These are phyloP conservation scores for Anseranas semipalmata DNA, from an alignment of 2,113 vertebrate genomes.

Conservation along the genomic window DNA sequence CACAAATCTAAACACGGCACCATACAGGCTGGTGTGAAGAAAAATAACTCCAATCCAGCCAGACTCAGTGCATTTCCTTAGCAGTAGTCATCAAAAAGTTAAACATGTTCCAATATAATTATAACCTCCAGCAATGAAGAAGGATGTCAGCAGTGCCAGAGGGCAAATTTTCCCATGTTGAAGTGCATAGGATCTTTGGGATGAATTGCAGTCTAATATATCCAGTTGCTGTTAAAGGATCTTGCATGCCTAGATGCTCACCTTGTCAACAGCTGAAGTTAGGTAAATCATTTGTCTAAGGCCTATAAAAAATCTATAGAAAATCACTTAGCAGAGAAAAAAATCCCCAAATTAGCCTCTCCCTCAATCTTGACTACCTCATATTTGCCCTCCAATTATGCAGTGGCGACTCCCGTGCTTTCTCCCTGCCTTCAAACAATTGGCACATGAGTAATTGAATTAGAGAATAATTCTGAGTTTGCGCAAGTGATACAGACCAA, in stretches of 20 bases:
- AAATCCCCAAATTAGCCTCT: background rate
- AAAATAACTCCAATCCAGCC: background rate
- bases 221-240: background rate
- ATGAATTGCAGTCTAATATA: background rate
- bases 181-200: background rate
- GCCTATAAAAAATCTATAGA: background rate
- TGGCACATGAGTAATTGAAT: background rate
- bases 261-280: background rate
- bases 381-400: background rate
- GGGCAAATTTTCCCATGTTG: background rate
- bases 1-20: background rate
- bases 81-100: background rate
- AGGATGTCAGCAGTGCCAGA: background rate
- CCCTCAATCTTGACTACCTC: background rate
- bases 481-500: background rate
- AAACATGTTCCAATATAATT: background rate
- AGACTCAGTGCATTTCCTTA: background rate
- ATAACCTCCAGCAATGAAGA: accelerated
- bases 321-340: background rate
- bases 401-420: background rate
- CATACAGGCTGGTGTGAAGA: background rate
- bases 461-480: background rate
- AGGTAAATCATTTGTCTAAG: background rate
- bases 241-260: background rate
- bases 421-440: background rate